Conservation (phyloP, 1,140 invertebrate species). For the Eumaeus atala region DNA sequence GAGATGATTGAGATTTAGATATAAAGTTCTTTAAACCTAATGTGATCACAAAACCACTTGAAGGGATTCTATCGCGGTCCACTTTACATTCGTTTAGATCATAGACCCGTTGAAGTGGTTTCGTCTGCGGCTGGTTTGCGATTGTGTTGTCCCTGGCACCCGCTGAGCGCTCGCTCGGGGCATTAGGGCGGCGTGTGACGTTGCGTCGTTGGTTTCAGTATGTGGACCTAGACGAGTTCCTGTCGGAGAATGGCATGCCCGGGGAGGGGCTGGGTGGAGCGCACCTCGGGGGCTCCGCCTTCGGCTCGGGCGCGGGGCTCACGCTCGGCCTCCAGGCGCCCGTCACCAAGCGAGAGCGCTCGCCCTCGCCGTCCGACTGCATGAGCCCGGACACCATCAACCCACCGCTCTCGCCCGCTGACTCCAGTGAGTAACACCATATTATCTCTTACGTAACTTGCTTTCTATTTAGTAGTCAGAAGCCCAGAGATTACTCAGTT, state of each 20-base stretch:
- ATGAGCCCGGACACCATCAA: conserved; percentile 89
- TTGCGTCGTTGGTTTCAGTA: conserved; percentile 80
- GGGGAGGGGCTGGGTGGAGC: conserved; percentile 81
- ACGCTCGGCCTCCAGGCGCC: conserved; percentile 75
- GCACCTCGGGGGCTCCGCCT: conserved; percentile 75
- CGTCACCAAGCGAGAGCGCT: conserved; percentile 84
- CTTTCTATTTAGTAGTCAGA: not conserved
- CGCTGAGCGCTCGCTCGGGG: conserved; percentile 18
- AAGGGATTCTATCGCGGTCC: too few species aligned
- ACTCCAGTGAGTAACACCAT: conserved; percentile 85
- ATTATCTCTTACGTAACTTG: not conserved
- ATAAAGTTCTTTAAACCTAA: too few species aligned
- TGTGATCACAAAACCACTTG: too few species aligned
- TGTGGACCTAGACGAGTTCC: conserved; percentile 96
- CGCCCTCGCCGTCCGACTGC: conserved; percentile 88
- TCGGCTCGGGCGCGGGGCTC: conserved; percentile 72
- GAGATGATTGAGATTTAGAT: too few species aligned
- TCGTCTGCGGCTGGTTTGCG: conserved; percentile 10
- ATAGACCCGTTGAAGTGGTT: too few species aligned
- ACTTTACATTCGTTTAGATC: too few species aligned
- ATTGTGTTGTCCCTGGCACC: conserved; percentile 5
- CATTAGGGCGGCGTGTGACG: conserved; percentile 28
- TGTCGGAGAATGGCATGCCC: conserved; percentile 93
- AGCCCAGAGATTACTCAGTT: too few species aligned
- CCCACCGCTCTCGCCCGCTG: conserved; percentile 86